Evolutionary conservation across 2,888 invertebrate species (phyloP), one percentile per base, ranked within the genome.

Genomic region (Alcis repandata): DNA sequence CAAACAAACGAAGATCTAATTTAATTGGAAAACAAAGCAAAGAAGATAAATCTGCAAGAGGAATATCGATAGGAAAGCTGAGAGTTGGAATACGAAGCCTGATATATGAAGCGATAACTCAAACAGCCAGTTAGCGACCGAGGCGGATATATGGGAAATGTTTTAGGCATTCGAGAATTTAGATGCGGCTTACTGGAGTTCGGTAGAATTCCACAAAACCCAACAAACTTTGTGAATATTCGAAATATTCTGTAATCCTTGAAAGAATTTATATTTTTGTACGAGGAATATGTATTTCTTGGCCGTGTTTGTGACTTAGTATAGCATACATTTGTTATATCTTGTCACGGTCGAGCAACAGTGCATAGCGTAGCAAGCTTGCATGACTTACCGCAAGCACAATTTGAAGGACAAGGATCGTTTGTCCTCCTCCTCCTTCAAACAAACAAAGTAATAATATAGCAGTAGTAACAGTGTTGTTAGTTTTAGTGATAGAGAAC

Each of bases 261-360:
- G 6, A 27, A n/a, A n/a, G n/a, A n/a, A n/a, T n/a, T n/a, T n/a
- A 27, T 27, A 27, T 27, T 6, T 6, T 27, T 6, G 27, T 27
- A 27, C 6, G 27, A 27, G 27, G 27, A 27, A 27, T 6, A 6
- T 27, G 3, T 27, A 27, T 27, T 27, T 45, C 3, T 38, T 9
- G 41, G 17, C 17, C 9, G 11, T 45, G 13, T 20, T 45, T 20
- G 45, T 27, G n/a, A 32, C 15, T 15, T 9, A 27, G n/a, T 15
- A 48, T 13, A 19, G n/a, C 27, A 48, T 13, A 19, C 32, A 45
- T 45, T 56, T 48, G 48, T 27, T 11, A 27, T 6, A 27, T 22
- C 68, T 51, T 72, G 72, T 73, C 76, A 72, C 64, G 75, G 73
- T 70, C 59, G 61, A 61, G 53, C 66, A 51, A 22, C 17, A 51